Evolutionary conservation across 53 echinoderm and acorn worm species (phyloP).

Genomic region (Stichopus horrens): DNA sequence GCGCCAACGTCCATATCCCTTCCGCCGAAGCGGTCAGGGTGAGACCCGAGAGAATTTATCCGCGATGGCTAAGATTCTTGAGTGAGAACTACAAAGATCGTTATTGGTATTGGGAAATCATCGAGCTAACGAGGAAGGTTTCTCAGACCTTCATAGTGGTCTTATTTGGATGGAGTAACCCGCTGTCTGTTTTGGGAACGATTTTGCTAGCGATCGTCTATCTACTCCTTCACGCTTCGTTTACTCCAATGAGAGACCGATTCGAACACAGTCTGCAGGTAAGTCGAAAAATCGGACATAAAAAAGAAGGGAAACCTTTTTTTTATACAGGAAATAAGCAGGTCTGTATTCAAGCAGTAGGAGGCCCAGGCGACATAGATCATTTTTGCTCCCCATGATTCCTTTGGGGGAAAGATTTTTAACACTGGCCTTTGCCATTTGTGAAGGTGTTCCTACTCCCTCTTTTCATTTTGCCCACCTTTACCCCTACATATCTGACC

Average conservation of each 20-base stretch:
- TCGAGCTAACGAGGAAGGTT: conserved; percentile 25
- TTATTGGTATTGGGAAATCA: conserved; percentile 49
- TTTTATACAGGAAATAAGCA: too few relatives aligned
- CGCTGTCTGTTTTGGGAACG: neutral
- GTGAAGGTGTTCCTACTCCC: too few relatives aligned
- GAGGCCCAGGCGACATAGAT: too few relatives aligned
- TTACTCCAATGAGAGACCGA: conserved; percentile 32
- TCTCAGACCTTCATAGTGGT: conserved; percentile 2
- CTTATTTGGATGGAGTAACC: conserved; percentile 21
- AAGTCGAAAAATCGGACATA: neutral
- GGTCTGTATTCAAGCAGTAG: too few relatives aligned
- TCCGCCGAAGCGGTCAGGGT: neutral
- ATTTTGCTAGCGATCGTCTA: conserved; percentile 1
- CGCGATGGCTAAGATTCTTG: conserved; percentile 22
- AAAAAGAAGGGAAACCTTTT: too few relatives aligned
- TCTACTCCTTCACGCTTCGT: neutral
- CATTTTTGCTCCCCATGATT: too few relatives aligned
- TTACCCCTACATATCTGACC: too few relatives aligned
- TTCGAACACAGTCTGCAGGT: conserved; percentile 42
- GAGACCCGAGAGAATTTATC: neutral
- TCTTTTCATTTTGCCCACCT: too few relatives aligned
- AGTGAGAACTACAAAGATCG: conserved; percentile 32
- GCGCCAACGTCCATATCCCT: neutral
- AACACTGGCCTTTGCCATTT: too few relatives aligned
- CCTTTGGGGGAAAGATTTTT: too few relatives aligned